phyloP scores from a whole-genome alignment of 1,140 invertebrate genomes.

The Drosophila yakuba region DNA sequence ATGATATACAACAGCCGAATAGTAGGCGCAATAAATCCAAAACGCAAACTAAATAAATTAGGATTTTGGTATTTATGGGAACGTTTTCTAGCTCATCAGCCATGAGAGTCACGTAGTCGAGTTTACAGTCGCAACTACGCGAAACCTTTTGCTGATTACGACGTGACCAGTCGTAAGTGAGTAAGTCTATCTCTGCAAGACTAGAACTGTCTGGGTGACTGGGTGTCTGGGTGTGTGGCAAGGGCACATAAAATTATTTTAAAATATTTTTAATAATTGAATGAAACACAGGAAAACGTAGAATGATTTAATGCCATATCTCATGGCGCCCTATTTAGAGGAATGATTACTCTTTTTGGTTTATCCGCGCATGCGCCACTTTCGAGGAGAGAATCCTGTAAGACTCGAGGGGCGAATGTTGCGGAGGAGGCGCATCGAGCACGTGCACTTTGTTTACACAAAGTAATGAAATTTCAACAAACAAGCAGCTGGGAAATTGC shows the following conservation, averaged over 20 bases:
- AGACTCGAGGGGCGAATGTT: not conserved
- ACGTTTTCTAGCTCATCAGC: conserved; percentile 44
- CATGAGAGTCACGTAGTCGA: conserved; percentile 65
- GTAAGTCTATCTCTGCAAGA: conserved; percentile 9
- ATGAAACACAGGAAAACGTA: conserved; percentile 63
- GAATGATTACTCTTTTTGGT: conserved; percentile 44
- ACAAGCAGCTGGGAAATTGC: conserved; percentile 63
- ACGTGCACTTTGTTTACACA: conserved; percentile 79
- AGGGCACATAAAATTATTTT: conserved; percentile 68
- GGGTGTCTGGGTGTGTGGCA: not conserved
- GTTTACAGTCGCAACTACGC: conserved; percentile 78
- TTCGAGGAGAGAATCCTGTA: not conserved
- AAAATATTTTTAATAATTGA: conserved; percentile 82
- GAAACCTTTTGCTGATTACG: conserved; percentile 81
- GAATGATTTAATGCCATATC: conserved; percentile 64
- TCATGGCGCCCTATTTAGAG: conserved; percentile 31
- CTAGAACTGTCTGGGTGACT: not conserved
- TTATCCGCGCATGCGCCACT: conserved; percentile 72
- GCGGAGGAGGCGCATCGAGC: conserved; percentile 30
- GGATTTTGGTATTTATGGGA: conserved; percentile 66
- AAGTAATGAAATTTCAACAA: conserved; percentile 79
- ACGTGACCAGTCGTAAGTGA: conserved; percentile 60
- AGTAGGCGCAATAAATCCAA: conserved; percentile 73
- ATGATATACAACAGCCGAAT: conserved; percentile 55
- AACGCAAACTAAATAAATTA: conserved; percentile 81